These are phyloP conservation scores for Cydia fagiglandana DNA, from an alignment of 1,140 invertebrate genomes.

Conservation along the genomic window DNA sequence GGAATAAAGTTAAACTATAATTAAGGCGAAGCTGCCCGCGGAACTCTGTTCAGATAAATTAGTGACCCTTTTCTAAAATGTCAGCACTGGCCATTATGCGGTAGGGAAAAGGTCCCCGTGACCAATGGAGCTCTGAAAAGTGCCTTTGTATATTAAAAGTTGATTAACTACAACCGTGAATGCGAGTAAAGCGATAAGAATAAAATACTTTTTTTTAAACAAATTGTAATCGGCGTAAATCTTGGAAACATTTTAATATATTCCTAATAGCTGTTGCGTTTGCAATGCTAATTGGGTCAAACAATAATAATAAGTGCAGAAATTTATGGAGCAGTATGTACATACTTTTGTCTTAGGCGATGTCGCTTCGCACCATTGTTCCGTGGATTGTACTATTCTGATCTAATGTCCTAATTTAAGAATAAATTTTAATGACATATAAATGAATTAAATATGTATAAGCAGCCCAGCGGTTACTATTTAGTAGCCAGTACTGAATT, in stretches of 20 bases:
- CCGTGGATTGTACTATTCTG: too few relatives aligned
- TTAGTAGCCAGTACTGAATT: too few relatives aligned
- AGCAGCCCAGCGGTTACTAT: too few relatives aligned
- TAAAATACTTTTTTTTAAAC: too few relatives aligned
- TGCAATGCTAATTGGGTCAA: neutral
- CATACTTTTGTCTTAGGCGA: too few relatives aligned
- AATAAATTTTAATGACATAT: too few relatives aligned
- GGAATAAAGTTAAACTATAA: constrained; percentile 72
- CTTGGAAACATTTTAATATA: neutral
- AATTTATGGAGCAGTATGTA: neutral
- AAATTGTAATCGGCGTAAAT: neutral
- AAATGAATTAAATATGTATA: too few relatives aligned
- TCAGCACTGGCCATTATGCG: constrained; percentile 59
- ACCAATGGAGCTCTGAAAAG: constrained; percentile 41
- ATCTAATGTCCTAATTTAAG: too few relatives aligned
- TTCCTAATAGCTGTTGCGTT: neutral
- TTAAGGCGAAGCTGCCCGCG: constrained; percentile 62
- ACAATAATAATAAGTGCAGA: neutral
- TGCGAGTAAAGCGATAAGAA: neutral
- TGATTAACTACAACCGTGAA: constrained; percentile 43
- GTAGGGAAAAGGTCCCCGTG: constrained; percentile 52
- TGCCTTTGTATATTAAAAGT: constrained; percentile 46
- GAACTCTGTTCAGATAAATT: constrained; percentile 70
- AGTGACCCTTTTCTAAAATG: constrained; percentile 72
- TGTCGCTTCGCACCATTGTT: too few relatives aligned